Evolutionary conservation across 2,888 invertebrate species (phyloP), one percentile per base, ranked within the genome.

Genomic region (Brenthis daphne): DNA sequence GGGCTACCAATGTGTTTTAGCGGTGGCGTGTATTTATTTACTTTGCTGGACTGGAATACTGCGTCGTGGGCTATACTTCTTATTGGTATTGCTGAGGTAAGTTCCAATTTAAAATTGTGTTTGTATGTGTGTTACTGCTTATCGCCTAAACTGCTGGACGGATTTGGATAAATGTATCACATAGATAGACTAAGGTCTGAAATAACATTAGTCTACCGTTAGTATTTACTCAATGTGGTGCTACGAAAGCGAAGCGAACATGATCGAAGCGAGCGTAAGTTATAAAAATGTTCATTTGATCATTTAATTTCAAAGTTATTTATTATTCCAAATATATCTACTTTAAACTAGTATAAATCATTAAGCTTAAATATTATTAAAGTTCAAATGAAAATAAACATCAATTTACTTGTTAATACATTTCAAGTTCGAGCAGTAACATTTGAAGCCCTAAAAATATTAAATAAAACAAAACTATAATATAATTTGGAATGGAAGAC

Each of bases 1-100:
- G 97, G 95, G 0, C 80, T 97, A 51, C 95, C 96, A 43, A 95
- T 97, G 95, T 95, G 96, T 81, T 96, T 95, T 81, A 93, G 95
- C 76, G 96, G 96, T 5, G 96, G 96, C 13, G 94, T 96, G 67
- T 96, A 95, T 80, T 85, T 96, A 74, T 95, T 96, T 80, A 95
- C 95, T 6, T 80, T 96, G 65, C 92, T 96, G 86, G 96, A 96
- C 85, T 95, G 95, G 95, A 96, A 96, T 83, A 96, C 96, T 0
- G 96, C 96, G 12, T 95, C 95, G 1, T 96, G 96, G 95, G 96
- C 96, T 20, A 95, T 96, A 68, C 86, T 96, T 60, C 87, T 96
- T 68, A 95, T 96, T 78, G 96, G 96, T 66, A 86, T 95, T 71
- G 94, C 94, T 60, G 96, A 96, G 93, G 95, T 94, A 73, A 80